Conservation (phyloP, 2,888 invertebrate species). For the Eupithecia abbreviata region DNA sequence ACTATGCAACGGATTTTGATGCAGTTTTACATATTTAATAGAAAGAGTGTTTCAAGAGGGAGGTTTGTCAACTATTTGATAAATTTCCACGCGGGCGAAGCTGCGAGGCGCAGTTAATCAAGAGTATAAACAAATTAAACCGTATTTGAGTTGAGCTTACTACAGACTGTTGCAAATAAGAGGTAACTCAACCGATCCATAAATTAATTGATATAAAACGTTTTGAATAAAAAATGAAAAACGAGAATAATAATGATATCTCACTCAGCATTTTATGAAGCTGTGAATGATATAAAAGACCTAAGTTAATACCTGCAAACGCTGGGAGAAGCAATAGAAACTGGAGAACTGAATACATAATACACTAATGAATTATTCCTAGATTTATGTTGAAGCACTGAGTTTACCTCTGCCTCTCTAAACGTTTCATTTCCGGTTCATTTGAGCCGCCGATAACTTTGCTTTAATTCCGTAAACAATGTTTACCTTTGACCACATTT, state of each 20-base stretch:
- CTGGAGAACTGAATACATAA: constrained; percentile 38
- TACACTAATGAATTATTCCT: constrained; percentile 47
- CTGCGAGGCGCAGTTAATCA: too few species aligned
- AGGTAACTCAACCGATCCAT: neutral
- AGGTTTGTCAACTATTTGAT: too few species aligned
- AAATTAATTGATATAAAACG: neutral
- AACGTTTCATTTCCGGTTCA: constrained; percentile 47
- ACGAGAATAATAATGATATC: neutral
- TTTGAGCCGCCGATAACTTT: constrained; percentile 50
- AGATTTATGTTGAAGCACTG: constrained; percentile 45
- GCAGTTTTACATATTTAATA: too few species aligned
- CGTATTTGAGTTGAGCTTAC: neutral
- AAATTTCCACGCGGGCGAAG: too few species aligned
- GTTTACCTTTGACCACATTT: neutral
- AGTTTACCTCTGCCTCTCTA: constrained; percentile 28
- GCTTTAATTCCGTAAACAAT: constrained; percentile 41
- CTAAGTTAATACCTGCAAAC: neutral
- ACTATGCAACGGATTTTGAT: too few species aligned
- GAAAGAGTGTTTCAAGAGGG: too few species aligned
- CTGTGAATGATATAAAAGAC: neutral
- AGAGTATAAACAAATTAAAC: neutral
- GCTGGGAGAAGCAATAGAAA: constrained; percentile 17
- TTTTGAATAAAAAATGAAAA: neutral
- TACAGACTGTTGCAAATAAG: neutral
- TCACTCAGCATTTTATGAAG: neutral